phyloP scores from a whole-genome alignment of 2,797 vertebrate species.

The Gallinago stenura region DNA sequence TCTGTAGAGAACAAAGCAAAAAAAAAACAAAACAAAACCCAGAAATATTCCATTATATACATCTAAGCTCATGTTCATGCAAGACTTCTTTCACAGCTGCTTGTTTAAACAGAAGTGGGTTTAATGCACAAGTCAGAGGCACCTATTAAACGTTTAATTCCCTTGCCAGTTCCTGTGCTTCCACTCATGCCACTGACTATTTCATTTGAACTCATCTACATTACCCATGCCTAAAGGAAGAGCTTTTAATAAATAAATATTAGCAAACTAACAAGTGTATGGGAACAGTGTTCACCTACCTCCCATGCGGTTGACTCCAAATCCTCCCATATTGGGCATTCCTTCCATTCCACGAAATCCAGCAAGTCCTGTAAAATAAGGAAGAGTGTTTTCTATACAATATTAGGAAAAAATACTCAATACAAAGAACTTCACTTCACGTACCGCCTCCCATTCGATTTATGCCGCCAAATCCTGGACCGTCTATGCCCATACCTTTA shows the following conservation, averaged over 20 bases:
- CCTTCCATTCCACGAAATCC: conserved; percentile 91
- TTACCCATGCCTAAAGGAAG: conserved; percentile 30
- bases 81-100: neutral
- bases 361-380: conserved; percentile 78
- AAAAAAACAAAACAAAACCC: neutral
- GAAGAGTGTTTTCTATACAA: conserved; percentile 45
- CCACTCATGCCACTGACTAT: conserved; percentile 13
- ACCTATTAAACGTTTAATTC: conserved; percentile 29
- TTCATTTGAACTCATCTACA: conserved; percentile 60
- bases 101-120: neutral
- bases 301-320: conserved; percentile 92
- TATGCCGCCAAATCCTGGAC: conserved; percentile 90
- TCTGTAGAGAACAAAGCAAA: conserved; percentile 78
- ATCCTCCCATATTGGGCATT: conserved; percentile 91
- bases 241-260: neutral
- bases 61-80: neutral
- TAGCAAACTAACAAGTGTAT: neutral
- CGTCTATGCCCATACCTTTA: conserved; percentile 90
- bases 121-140: neutral
- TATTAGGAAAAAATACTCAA: neutral
- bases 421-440: conserved; percentile 38
- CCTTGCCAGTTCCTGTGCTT: neutral
- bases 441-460: conserved; percentile 90
- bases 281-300: conserved; percentile 78
- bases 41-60: conserved; percentile 9